Evolutionary conservation across 2,797 vertebrate genomes (phyloP).

Genomic region (Mastacembelus armatus): DNA sequence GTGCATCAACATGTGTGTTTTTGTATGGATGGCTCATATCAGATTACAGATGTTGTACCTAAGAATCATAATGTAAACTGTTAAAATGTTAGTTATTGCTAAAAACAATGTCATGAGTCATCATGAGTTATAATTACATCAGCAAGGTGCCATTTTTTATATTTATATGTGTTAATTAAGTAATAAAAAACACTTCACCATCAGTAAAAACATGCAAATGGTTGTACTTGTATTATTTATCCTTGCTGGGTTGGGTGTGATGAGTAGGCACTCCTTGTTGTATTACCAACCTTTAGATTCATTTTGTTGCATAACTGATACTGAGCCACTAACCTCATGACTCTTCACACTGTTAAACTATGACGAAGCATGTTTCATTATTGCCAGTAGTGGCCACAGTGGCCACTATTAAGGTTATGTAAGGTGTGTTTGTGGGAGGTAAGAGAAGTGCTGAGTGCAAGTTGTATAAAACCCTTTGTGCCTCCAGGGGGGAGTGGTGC

Average conservation of each 20-base stretch:
- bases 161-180: background rate
- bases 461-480: background rate
- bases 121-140: background rate
- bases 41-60: background rate
- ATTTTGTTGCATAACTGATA: background rate
- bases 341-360: background rate
- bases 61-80: background rate
- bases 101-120: background rate
- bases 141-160: background rate
- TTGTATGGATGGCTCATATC: slow-evolving; percentile 1
- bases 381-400: background rate
- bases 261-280: no score
- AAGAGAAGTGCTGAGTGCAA: background rate
- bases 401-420: no score
- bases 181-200: background rate
- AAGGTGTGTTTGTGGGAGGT: no score
- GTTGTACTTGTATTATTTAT: no score
- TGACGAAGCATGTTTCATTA: background rate
- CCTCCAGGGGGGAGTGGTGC: background rate
- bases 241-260: no score
- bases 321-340: no score
- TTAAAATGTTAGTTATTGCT: background rate
- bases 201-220: no score
- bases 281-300: no score
- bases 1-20: background rate